Base-by-base conservation (phyloP, 2,888 invertebrate species). In the Invenusta paracnida region DNA sequence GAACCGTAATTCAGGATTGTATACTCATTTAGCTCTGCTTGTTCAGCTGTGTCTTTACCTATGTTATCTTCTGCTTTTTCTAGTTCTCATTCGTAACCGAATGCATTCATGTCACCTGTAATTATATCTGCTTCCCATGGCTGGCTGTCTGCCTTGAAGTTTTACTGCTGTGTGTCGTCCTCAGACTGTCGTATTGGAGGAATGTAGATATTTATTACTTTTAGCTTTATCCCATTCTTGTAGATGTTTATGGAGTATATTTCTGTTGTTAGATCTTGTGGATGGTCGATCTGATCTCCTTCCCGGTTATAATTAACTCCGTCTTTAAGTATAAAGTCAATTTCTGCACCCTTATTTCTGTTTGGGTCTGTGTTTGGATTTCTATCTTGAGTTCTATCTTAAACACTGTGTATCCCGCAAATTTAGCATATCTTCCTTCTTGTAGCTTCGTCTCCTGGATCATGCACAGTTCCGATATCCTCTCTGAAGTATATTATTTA, bases 231-330 rank as follows among this genome's bases (percentile, higher is more conserved):
- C 2, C 79, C 79, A n/a, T 79, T 28, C 25, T 79, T 79, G 79
- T 13, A 27, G 29, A 82, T 82, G 28, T 29, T 17, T 25, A 82
- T n/a, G 82, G 82, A 25, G 23, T n/a, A 11, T 29, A 82, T n/a
- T 28, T 82, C 82, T 29, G 66, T 86, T 83, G 25, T 86, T 30
- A 27, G 83, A 82, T 79, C 79, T 79, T 79, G 23, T 25, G 23
- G 5, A n/a, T 79, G 5, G 79, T n/a, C 79, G 23, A 79, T 79
- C 48, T 48, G 48, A 17, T 48, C 48, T n/a, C 79, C 79, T n/a
- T n/a, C n/a, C n/a, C 66, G 66, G n/a, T 66, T 17, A 66, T 17
- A 66, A 11, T 13, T 66, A 17, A 66, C n/a, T 66, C 66, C 66
- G n/a, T 66, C n/a, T n/a, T 66, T 66, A n/a, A 66, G 13, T n/a